Percentiles rank a stretch among this genome's conserved stretches.
These are phyloP conservation scores for Athalia cordata DNA, from an alignment of 2,888 invertebrate genomes.

Conservation along the genomic window DNA sequence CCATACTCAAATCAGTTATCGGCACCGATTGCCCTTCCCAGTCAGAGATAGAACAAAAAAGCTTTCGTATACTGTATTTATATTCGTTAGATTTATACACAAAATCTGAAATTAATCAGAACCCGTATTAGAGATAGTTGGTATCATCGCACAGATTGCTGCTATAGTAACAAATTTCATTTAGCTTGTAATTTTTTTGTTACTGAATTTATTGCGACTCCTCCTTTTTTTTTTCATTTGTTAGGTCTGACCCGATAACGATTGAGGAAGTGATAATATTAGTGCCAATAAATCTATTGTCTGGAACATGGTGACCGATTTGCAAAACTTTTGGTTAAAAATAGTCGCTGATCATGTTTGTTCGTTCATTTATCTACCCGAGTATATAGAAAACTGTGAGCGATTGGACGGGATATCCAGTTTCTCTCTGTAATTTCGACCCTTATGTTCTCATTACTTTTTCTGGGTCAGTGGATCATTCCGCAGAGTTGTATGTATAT, in stretches of 20 bases:
- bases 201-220: not conserved
- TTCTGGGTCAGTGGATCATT: conserved; percentile 19
- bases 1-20: not conserved
- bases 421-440: not conserved
- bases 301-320: not conserved
- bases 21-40: not conserved
- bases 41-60: not conserved
- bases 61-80: too few species aligned
- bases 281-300: too few species aligned
- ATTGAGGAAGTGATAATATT: not conserved
- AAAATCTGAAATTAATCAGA: conserved; percentile 22
- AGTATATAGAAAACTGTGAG: too few species aligned
- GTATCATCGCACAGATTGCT: conserved; percentile 15
- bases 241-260: not conserved
- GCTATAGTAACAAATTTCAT: conserved; percentile 28
- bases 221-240: not conserved
- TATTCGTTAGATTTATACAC: not conserved
- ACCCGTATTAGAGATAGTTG: not conserved
- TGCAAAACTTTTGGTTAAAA: not conserved
- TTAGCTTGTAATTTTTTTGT: not conserved
- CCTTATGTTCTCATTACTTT: not conserved
- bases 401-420: not conserved
- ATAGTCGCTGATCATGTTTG: too few species aligned
- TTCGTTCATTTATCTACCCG: too few species aligned
- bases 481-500: not conserved